These are phyloP conservation scores for Oryzias celebensis DNA, from an alignment of 2,113 vertebrate genomes.

Conservation along the genomic window DNA sequence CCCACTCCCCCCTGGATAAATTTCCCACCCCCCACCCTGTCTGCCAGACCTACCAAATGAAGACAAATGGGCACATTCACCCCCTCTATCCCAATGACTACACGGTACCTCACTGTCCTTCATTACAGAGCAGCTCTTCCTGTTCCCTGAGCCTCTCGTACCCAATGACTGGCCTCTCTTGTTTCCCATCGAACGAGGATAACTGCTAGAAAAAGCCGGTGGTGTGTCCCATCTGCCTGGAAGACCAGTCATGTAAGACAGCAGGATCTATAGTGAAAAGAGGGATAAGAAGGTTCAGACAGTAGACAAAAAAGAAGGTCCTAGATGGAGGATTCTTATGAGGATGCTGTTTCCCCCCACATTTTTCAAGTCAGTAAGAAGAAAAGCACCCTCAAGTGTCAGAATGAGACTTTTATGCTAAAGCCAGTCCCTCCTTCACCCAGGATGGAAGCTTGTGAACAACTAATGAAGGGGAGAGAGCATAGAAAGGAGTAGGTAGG, in stretches of 20 bases:
- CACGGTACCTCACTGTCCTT: slow-evolving; percentile 76
- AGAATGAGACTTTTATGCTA: slow-evolving; percentile 60
- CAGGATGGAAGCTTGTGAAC: slow-evolving; percentile 72
- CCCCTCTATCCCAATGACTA: slow-evolving; percentile 62
- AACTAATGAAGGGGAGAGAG: slow-evolving; percentile 65
- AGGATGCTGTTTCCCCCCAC: slow-evolving; percentile 42
- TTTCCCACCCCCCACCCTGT: slow-evolving; percentile 66
- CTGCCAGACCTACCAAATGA: slow-evolving; percentile 75
- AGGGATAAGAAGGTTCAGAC: slow-evolving; percentile 20
- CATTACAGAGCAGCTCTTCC: slow-evolving; percentile 55
- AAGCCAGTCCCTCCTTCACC: slow-evolving; percentile 66
- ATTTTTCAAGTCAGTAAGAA: slow-evolving; percentile 43
- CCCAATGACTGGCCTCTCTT: slow-evolving; percentile 50
- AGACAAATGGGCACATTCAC: slow-evolving; percentile 80
- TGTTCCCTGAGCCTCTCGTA: slow-evolving; percentile 41
- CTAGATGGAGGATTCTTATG: slow-evolving; percentile 34
- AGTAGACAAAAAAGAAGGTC: slow-evolving; percentile 29
- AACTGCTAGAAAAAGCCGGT: slow-evolving; percentile 25
- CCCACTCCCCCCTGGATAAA: slow-evolving; percentile 68
- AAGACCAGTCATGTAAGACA: slow-evolving; percentile 34
- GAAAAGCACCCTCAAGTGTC: slow-evolving; percentile 54
- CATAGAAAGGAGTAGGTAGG: slow-evolving; percentile 56
- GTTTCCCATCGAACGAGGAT: slow-evolving; percentile 17
- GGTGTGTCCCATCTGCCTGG: slow-evolving; percentile 33
- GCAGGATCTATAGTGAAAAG: slow-evolving; percentile 27